Evolutionary conservation across 2,888 invertebrate genomes (phyloP), one percentile per base, ranked within the genome.

Genomic region (Parapristionchus giblindavisi): DNA sequence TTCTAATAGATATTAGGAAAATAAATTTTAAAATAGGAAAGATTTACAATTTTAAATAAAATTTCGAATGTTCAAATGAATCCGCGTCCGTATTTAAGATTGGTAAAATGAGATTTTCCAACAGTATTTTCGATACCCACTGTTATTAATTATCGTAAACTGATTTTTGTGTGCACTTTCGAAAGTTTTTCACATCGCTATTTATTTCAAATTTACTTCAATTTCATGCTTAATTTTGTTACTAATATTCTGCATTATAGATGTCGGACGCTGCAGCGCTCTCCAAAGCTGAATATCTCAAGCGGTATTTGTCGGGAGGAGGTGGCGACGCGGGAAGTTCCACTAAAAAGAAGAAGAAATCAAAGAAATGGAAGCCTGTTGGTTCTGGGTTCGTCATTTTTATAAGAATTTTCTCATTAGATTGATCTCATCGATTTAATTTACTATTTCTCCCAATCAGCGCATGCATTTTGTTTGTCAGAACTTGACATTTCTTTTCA

Each of bases 291-390:
- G 72, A 72, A 17, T 72, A 72, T 36, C 60, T 72, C 34, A 48
- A 72, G 51, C 40, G 38, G 60, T 72, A 72, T 27, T 3, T 38
- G 2, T 0, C 60, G 3, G 72, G 72, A 3, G 72, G 72, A n/a
- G 72, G 72, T 17, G 40, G 40, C 40, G 21, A 24, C 29, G 58
- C 40, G 40, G 60, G 24, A 2, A 14, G 32, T 17, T 8, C 17
- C 2, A 34, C 17, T 21, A 72, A 72, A 21, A 72, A 72, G 72
- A 72, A 72, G 72, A 61, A 61, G 24, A 71, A 71, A 27, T 43
- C 58, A 14, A 72, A 72, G 72, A 72, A 72, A 60, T 3, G 56
- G 27, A 70, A 70, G 40, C 14, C 60, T 21, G 24, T 36, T 38
- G 48, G 60, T 6, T 29, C 72, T 6, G 72, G 72, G 72, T 72